Percentiles rank a stretch among this genome's conserved stretches.
Conservation (phyloP, 2,797 vertebrate species). For the Sebastes cheni region DNA sequence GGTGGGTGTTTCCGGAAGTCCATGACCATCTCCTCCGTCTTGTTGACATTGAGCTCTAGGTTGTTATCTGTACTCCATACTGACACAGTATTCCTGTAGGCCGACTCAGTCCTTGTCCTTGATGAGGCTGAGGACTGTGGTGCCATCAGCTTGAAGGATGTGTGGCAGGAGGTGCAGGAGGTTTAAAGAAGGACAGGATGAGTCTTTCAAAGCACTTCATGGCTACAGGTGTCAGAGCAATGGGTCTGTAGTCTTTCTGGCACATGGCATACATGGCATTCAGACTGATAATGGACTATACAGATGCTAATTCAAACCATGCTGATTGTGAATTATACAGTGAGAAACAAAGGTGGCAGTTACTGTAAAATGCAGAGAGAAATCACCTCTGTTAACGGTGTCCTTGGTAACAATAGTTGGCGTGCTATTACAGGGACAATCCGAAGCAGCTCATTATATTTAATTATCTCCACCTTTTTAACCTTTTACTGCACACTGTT, state of each 20-base stretch:
- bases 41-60: background rate
- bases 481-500: background rate
- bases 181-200: no score
- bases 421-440: background rate
- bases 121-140: background rate
- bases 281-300: background rate
- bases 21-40: background rate
- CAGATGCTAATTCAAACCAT: background rate
- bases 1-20: background rate
- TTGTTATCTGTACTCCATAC: background rate
- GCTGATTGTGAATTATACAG: background rate
- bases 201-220: no score
- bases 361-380: background rate
- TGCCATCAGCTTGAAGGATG: background rate
- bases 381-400: background rate
- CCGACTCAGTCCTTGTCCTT: background rate
- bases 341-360: background rate
- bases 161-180: background rate
- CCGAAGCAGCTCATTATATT: constrained; percentile 7
- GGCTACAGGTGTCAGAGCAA: no score
- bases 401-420: constrained; percentile 2
- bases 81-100: background rate
- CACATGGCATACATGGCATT: no score
- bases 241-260: no score
- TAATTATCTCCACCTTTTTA: constrained; percentile 15